Base-by-base conservation (phyloP, 1,140 invertebrate species). In the Archivesica marissinica region DNA sequence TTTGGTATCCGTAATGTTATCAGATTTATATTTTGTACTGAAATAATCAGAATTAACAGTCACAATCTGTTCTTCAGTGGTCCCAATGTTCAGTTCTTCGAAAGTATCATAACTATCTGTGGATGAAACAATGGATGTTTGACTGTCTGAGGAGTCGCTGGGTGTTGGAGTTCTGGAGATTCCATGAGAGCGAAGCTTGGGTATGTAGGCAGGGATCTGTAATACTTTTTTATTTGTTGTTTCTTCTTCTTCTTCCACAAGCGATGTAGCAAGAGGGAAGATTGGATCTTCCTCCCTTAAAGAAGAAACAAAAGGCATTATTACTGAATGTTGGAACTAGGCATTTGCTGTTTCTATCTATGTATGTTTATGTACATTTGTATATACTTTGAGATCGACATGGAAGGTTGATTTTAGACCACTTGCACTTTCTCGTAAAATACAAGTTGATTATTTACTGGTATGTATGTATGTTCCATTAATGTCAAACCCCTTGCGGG, bases 241-340 rank as follows among this genome's bases (percentile, higher is more conserved):
- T 15, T 91, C 87, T 44, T 86, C 38, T 87, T 91, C 92, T 59
- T 84, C 66, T 30, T 50, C 66, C 50, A 38, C 54, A 6, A 98
- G 94, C 59, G 95, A 95, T 84, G 96, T 96, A 25, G 96, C 96
- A 90, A 98, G 96, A 72, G 95, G 94, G 94, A 97, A 98, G 80
- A 98, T 96, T 0, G 97, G 97, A 95, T 98, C 98, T 79, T 95
- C 95, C 74, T 94, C 23, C 59, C 59, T 64, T 64, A 35, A 72
- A 66, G 75, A 15, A 56, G 47, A 13, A 72, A 59, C 23, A 83
- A 66, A 47, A 33, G 30, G 47, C n/a, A n/a, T n/a, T n/a, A n/a
- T n/a, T 75, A 38, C 64, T 85, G 28, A 25, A 82, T 25, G 70
- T 44, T 78, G n/a, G 28, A 20, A 38, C 6, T 41, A 54, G 3